Base-by-base conservation (phyloP, 2,888 invertebrate genomes). In the Lampropteryx suffumata region DNA sequence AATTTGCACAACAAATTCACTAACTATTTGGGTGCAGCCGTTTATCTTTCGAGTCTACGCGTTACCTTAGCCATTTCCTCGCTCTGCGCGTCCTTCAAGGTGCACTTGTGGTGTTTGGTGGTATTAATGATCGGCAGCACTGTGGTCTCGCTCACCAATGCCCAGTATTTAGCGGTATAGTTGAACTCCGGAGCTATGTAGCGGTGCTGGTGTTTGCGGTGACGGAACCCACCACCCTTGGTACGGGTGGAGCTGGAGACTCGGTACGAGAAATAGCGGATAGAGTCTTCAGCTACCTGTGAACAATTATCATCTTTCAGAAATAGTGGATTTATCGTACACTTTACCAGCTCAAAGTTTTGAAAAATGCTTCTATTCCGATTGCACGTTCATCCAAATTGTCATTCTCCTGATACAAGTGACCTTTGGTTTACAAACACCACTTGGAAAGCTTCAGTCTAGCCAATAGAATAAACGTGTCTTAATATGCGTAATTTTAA, bases 111-210 rank as follows among this genome's bases (percentile, higher is more conserved):
- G 49, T 86, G 83, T 54, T 84, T 87, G 11, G 73, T 83, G 10
- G 59, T 64, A 42, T 87, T 84, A 0, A 67, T 52, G 1, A 73
- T 69, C 0, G 83, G 76, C 1, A 77, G 65, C 0, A 77, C 73
- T 0, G 89, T 86, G 3, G 87, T 84, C 66, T 89, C 89, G 50
- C 88, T 88, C 51, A 88, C 85, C 11, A 89, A 61, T 0, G 89
- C 87, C 90, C 89, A 89, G 65, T 90, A 89, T 43, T 85, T 84
- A 2, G 84, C 87, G 0, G 90, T 89, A 61, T 85, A 82, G 69
- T 89, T 89, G 50, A 89, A 86, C 59, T 89, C 90, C 0, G 90
- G 90, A 0, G 89, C 89, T 45, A 90, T 78, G 65, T 90, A 90
- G 28, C 89, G 78, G 49, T 90, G 89, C 52, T 90, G 89, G 39